These are phyloP conservation scores for Synanceia verrucosa DNA, from an alignment of 2,797 vertebrate genomes.

Conservation along the genomic window DNA sequence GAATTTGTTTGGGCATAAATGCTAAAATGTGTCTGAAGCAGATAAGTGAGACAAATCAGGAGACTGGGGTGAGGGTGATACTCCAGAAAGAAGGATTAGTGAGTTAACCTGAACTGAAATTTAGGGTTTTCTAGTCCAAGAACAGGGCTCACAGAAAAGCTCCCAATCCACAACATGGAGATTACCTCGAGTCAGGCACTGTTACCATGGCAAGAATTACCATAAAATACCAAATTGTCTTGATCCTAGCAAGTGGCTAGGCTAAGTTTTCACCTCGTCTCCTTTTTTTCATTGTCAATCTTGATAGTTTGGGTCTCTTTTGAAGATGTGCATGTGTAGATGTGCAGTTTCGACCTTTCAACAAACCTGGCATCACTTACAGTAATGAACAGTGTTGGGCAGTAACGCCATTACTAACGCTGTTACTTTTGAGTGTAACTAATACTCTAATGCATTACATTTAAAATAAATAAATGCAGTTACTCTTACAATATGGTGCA, in stretches of 20 bases:
- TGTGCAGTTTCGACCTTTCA: neutral
- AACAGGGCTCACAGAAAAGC: conserved; percentile 5
- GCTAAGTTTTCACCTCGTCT: neutral
- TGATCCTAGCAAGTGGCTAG: neutral
- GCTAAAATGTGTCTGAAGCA: neutral
- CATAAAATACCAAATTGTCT: neutral
- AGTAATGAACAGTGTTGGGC: neutral
- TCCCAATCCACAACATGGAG: neutral
- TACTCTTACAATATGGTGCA: too few species aligned
- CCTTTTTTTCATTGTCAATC: neutral
- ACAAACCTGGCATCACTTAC: neutral
- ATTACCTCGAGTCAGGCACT: conserved; percentile 4
- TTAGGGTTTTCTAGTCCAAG: conserved; percentile 15
- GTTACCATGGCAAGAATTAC: neutral
- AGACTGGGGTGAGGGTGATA: neutral
- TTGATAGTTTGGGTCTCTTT: neutral
- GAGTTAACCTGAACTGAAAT: conserved; percentile 16
- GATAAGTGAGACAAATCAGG: conserved; percentile 13
- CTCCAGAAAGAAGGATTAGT: conserved; percentile 10
- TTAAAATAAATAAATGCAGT: too few species aligned
- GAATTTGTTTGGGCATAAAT: conserved; percentile 1
- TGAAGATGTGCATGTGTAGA: neutral
- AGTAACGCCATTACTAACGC: too few species aligned
- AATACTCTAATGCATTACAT: too few species aligned
- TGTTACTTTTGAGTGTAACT: too few species aligned